Evolutionary conservation across 2,797 vertebrate genomes (phyloP), one percentile per base, ranked within the genome.

Genomic region (Thripadectes ignobilis): DNA sequence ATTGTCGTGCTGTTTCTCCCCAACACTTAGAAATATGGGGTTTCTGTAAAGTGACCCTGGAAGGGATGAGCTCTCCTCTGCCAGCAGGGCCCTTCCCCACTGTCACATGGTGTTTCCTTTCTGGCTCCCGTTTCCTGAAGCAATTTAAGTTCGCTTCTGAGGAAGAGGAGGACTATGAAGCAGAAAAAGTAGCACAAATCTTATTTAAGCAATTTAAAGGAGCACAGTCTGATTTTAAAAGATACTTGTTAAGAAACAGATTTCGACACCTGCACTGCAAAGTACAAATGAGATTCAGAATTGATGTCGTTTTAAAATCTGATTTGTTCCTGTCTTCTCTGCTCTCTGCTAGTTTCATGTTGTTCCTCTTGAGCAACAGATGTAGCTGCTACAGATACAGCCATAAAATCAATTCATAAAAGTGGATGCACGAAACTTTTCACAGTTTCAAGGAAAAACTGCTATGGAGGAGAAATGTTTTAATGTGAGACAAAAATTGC

Each of bases 71-170:
- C 58, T 80, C 71, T 68, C 45, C 61, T 63, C 38, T 0, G 2
- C 58, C 72, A 68, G 43, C 1, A 2, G 36, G 23, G 62, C 67
- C 66, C 20, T 95, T 88, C 63, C 65, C 59, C 17, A 12, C 45
- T 32, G 41, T 90, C 86, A 55, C 46, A 46, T 67, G 89, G 65
- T 80, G 83, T 65, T 89, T 61, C 87, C 87, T 45, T 92, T 93
- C 84, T 85, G 29, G 23, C 79, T 88, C 41, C 65, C 51, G 59
- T 93, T 95, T 97, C 58, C 81, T 71, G 65, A 88, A 79, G 68
- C 12, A 77, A 52, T 87, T 92, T 86, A 87, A 71, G 46, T 92
- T 95, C 21, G 1, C 49, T 87, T 93, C 74, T 69, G 74, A 89
- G 62, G 89, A 75, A 91, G 51, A 92, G 43, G 43, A 81, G 52